phyloP scores from a whole-genome alignment of 2,113 vertebrate genomes.

The Caretta caretta region DNA sequence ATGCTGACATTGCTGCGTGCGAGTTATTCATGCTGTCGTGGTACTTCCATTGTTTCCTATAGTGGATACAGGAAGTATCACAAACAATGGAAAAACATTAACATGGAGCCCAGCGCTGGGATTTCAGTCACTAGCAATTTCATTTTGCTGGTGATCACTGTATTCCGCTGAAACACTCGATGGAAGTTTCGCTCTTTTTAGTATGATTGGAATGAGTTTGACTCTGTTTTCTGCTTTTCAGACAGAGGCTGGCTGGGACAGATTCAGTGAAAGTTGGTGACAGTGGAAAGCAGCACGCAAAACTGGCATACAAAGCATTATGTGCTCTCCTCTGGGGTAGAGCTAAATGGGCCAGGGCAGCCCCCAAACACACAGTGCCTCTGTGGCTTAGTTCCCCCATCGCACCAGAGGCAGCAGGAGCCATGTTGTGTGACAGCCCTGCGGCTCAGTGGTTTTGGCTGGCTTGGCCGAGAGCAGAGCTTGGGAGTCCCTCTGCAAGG shows the following conservation, averaged over 20 bases:
- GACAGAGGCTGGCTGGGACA: neutral
- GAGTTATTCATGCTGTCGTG: neutral
- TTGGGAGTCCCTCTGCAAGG: neutral
- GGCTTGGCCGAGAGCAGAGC: neutral
- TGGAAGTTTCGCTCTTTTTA: neutral
- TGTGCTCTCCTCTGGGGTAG: neutral
- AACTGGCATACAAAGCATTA: neutral
- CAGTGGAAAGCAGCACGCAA: neutral
- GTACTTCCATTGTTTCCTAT: neutral
- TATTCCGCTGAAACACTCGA: neutral
- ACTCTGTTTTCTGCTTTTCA: neutral
- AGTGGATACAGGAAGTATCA: neutral
- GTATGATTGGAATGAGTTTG: neutral
- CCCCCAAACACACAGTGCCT: neutral
- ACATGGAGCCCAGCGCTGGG: neutral
- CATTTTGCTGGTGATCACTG: neutral
- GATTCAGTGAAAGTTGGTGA: neutral
- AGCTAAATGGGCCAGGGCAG: neutral
- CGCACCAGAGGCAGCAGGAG: accelerated
- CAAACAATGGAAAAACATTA: neutral
- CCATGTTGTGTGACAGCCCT: accelerated
- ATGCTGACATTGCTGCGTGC: neutral
- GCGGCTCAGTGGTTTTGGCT: no score
- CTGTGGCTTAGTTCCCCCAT: neutral
- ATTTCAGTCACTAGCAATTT: neutral